phyloP scores from a whole-genome alignment of 2,888 invertebrate genomes.

The Bembecia ichneumoniformis region DNA sequence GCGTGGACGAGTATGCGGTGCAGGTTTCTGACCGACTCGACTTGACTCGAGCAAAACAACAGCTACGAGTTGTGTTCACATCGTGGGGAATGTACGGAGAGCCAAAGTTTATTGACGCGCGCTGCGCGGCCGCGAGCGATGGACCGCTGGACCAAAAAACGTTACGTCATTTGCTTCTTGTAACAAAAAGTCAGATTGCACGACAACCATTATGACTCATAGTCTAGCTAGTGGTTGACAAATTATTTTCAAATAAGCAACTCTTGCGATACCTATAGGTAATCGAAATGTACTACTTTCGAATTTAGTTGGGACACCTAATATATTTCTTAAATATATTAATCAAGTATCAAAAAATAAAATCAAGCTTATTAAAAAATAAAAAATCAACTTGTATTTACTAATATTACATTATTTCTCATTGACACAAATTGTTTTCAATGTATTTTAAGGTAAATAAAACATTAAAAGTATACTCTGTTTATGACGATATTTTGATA shows the following conservation, averaged over 20 bases:
- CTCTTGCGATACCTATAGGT: background rate
- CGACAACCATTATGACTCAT: slow-evolving; percentile 37
- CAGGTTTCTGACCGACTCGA: slow-evolving; percentile 19
- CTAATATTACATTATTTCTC: too few species aligned
- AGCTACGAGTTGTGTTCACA: slow-evolving; percentile 40
- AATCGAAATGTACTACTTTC: background rate
- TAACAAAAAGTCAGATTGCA: slow-evolving; percentile 42
- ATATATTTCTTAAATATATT: too few species aligned
- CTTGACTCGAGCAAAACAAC: slow-evolving; percentile 47
- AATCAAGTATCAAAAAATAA: too few species aligned
- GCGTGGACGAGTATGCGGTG: background rate
- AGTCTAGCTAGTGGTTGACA: background rate
- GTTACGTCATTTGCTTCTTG: slow-evolving; percentile 50
- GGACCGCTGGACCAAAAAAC: slow-evolving; percentile 36
- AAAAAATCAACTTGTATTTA: too few species aligned
- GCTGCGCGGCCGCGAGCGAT: slow-evolving; percentile 38
- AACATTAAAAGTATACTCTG: too few species aligned
- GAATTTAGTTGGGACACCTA: too few species aligned
- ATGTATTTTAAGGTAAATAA: too few species aligned
- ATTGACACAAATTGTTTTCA: too few species aligned
- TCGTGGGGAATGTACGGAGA: slow-evolving; percentile 33
- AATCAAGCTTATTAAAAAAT: too few species aligned
- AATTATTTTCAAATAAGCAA: too few species aligned
- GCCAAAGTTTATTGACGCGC: slow-evolving; percentile 68
- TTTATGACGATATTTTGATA: too few species aligned